Conservation (phyloP, 2,113 vertebrate species). For the Cyanistes caeruleus region DNA sequence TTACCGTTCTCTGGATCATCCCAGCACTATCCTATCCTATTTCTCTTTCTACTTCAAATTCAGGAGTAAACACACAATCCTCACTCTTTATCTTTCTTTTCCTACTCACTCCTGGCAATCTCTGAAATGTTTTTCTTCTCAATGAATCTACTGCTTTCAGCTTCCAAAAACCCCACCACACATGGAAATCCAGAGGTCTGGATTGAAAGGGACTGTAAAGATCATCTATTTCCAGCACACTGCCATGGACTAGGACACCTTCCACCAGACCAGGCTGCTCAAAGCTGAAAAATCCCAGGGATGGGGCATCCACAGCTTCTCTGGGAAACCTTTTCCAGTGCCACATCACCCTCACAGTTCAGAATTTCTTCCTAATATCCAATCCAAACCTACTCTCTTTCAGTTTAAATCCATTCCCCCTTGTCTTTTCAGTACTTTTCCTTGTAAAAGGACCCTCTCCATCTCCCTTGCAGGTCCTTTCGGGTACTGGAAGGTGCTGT, state of each 20-base stretch:
- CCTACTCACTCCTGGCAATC: not conserved
- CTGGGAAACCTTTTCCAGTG: not conserved
- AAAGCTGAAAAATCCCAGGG: not conserved
- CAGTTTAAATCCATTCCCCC: not conserved
- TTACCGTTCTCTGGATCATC: not conserved
- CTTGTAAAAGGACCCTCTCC: not conserved
- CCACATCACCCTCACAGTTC: not conserved
- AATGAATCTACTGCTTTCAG: not conserved
- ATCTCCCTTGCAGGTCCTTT: not conserved
- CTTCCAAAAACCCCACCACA: not conserved
- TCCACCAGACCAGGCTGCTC: not conserved
- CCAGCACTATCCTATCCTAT: not conserved
- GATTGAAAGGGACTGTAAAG: accelerated
- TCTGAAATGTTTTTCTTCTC: not conserved
- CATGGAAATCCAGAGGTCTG: not conserved
- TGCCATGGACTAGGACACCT: not conserved
- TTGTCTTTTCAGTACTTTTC: not conserved
- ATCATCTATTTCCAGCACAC: not conserved
- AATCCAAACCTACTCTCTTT: not conserved
- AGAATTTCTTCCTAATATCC: not conserved
- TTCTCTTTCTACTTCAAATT: not conserved
- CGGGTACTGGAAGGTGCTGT: not conserved
- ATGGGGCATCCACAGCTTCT: not conserved
- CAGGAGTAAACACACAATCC: not conserved
- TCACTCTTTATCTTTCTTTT: not conserved